Conservation (phyloP, 2,888 invertebrate genomes). For the Limulus polyphemus region DNA sequence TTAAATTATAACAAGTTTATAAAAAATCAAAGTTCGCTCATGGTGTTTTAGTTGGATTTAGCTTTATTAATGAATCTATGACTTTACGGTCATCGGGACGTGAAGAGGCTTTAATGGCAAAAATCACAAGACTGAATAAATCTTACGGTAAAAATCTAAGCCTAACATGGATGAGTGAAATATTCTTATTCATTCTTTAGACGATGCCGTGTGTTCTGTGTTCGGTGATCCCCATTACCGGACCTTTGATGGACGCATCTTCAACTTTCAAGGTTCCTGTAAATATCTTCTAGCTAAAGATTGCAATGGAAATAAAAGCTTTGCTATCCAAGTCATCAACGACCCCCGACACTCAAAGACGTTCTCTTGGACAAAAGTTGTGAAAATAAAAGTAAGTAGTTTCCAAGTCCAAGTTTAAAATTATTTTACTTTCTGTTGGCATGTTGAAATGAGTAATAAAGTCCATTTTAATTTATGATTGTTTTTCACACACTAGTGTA, state of each 20-base stretch:
- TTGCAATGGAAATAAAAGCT: conserved; percentile 49
- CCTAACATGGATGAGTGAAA: background rate
- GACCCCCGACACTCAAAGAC: conserved; percentile 63
- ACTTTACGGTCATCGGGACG: background rate
- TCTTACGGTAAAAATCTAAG: too few relatives aligned
- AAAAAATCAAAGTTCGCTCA: too few relatives aligned
- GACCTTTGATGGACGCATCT: conserved; percentile 86
- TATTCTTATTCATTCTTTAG: conserved; percentile 1
- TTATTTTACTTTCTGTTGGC: too few relatives aligned
- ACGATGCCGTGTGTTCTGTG: conserved; percentile 20
- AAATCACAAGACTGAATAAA: background rate
- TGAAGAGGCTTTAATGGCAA: background rate
- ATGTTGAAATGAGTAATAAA: too few relatives aligned
- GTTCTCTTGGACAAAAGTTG: conserved; percentile 83
- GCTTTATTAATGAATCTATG: too few relatives aligned
- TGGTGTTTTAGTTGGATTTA: too few relatives aligned
- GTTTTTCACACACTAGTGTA: too few relatives aligned
- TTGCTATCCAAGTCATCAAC: conserved; percentile 61
- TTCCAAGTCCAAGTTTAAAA: too few relatives aligned
- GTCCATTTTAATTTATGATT: too few relatives aligned
- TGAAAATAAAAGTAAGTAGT: conserved; percentile 56
- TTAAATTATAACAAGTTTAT: too few relatives aligned
- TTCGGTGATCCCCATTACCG: conserved; percentile 57
- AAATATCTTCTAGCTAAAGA: conserved; percentile 79
- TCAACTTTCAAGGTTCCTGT: conserved; percentile 80